Evolutionary conservation across 2,888 invertebrate genomes (phyloP).

Genomic region (Conus canariensis): DNA sequence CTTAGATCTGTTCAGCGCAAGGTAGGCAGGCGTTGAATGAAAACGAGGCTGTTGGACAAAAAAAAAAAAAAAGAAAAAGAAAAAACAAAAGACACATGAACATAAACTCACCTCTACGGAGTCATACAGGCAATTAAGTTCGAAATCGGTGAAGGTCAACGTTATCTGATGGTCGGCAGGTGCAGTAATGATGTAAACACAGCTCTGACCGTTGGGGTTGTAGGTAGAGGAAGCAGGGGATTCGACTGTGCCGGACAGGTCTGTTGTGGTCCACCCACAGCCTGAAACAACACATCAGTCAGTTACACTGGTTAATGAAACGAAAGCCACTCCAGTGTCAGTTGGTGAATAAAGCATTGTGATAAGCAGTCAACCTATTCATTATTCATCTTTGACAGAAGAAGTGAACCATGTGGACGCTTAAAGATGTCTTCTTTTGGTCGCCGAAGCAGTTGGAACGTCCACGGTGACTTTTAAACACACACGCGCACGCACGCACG

Average conservation of each 20-base stretch:
- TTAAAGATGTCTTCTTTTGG: no score
- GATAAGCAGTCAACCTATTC: no score
- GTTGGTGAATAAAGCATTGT: no score
- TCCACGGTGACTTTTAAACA: no score
- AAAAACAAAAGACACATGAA: background rate
- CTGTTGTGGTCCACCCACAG: background rate
- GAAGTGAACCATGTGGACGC: no score
- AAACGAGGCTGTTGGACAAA: background rate
- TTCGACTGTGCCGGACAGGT: background rate
- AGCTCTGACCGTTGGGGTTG: background rate
- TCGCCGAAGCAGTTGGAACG: no score
- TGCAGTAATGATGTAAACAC: background rate
- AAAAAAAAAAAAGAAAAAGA: background rate
- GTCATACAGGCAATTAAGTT: background rate
- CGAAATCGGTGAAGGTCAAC: background rate
- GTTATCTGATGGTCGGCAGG: background rate
- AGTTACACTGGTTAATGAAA: no score
- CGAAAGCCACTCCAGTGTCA: no score
- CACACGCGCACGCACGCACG: no score
- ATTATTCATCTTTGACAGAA: no score
- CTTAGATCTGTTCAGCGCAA: no score
- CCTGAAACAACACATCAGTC: background rate
- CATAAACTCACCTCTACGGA: background rate
- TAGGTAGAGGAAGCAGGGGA: background rate
- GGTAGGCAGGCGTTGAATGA: no score